A percentile compares a stretch with the other conserved stretches of the same genome.
Conservation (phyloP, 1,140 invertebrate species). For the Orchestia grillus region DNA sequence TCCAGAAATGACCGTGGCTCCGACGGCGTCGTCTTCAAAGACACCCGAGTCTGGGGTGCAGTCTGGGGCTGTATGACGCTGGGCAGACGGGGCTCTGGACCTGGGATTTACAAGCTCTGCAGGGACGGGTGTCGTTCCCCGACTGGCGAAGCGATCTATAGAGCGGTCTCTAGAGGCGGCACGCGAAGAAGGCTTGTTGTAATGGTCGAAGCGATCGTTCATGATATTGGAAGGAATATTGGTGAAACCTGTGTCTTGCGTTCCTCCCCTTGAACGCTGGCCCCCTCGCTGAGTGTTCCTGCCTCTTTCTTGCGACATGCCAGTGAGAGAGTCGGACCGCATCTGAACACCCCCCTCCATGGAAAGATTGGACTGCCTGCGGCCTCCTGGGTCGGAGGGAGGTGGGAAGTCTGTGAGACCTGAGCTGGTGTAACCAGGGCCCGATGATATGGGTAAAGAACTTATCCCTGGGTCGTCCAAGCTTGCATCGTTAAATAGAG, state of each 20-base stretch:
- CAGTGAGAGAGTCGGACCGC: slow-evolving; percentile 57
- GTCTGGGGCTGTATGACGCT: slow-evolving; percentile 65
- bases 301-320: slow-evolving; percentile 69
- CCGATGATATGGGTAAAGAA: slow-evolving; percentile 68
- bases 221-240: slow-evolving; percentile 71
- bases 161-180: slow-evolving; percentile 89
- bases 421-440: slow-evolving; percentile 69
- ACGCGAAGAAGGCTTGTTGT: slow-evolving; percentile 86
- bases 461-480: slow-evolving; percentile 40
- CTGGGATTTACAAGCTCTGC: slow-evolving; percentile 63
- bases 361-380: slow-evolving; percentile 67
- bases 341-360: background rate
- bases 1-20: slow-evolving; percentile 54
- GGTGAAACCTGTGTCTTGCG: slow-evolving; percentile 71
- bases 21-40: slow-evolving; percentile 70
- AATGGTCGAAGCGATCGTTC: slow-evolving; percentile 89
- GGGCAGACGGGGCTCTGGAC: slow-evolving; percentile 64
- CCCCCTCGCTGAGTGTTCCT: slow-evolving; percentile 60
- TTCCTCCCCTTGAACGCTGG: slow-evolving; percentile 58
- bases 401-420: slow-evolving; percentile 71
- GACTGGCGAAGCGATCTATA: slow-evolving; percentile 80
- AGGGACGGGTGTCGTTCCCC: slow-evolving; percentile 67
- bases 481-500: slow-evolving; percentile 7
- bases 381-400: slow-evolving; percentile 70
- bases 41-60: slow-evolving; percentile 73